Percentiles rank a stretch among this genome's conserved stretches.
Evolutionary conservation across 2,113 vertebrate species (phyloP).

Genomic region (Elephas maximus): DNA sequence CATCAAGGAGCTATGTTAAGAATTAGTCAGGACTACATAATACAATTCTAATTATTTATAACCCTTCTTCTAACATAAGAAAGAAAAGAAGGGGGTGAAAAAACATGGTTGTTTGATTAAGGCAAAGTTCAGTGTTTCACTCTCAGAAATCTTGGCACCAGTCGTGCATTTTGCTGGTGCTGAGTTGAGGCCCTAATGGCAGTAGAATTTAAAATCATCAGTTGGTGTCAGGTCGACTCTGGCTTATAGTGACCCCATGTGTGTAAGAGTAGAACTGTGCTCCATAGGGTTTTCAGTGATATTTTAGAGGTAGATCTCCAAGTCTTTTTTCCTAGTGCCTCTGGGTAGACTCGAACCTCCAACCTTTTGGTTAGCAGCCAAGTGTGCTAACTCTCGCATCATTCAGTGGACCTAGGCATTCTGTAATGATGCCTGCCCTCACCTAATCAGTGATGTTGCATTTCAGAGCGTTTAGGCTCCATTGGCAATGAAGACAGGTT

Average conservation of each 20-base stretch:
- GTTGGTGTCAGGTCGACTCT: neutral
- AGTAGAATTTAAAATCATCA: neutral
- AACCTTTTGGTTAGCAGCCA: neutral
- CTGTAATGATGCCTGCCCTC: neutral
- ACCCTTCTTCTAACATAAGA: constrained; percentile 37
- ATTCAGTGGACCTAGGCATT: neutral
- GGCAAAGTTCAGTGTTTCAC: constrained; percentile 35
- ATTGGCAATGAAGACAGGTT: neutral
- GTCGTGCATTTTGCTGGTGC: neutral
- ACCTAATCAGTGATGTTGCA: neutral
- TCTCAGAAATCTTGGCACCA: neutral
- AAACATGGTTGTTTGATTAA: neutral
- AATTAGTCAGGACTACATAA: constrained; percentile 68
- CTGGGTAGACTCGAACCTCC: neutral
- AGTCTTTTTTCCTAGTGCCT: neutral
- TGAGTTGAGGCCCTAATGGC: neutral
- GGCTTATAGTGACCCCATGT: neutral
- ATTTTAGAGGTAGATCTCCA: neutral
- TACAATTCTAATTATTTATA: constrained; percentile 68
- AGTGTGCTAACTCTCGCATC: too few relatives aligned
- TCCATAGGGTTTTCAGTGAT: neutral
- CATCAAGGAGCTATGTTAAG: constrained; percentile 66
- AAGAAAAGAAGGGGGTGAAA: neutral
- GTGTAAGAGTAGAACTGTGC: neutral
- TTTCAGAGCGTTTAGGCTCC: neutral